These are phyloP conservation scores for Todiramphus saurophagus DNA, from an alignment of 2,113 vertebrate species.

Conservation along the genomic window DNA sequence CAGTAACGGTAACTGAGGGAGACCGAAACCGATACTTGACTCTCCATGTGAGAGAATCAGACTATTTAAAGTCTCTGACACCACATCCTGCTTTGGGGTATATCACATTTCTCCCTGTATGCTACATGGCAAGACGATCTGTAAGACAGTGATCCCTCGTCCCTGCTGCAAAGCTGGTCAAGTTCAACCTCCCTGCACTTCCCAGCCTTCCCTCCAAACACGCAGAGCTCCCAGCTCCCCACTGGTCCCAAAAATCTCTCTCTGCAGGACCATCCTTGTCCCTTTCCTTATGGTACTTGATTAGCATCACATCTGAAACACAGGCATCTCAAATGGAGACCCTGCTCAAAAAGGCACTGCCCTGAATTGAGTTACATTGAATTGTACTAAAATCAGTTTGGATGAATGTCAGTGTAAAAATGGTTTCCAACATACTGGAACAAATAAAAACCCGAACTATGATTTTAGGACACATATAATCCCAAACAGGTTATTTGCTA, in stretches of 20 bases:
- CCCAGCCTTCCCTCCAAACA: background rate
- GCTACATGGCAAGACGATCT: background rate
- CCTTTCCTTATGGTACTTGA: background rate
- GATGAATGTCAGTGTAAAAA: background rate
- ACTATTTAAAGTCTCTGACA: slow-evolving; percentile 33
- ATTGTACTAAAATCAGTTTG: background rate
- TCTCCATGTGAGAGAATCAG: background rate
- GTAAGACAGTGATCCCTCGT: background rate
- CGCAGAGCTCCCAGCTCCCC: rapidly evolving
- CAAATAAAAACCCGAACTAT: background rate
- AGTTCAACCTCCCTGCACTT: background rate
- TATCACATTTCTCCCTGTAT: background rate
- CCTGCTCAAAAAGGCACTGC: background rate
- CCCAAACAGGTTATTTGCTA: background rate
- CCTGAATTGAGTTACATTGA: background rate
- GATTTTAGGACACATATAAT: background rate
- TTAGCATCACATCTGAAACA: background rate
- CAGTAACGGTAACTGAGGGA: background rate
- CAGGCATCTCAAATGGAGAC: background rate
- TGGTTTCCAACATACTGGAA: background rate
- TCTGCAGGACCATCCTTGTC: background rate
- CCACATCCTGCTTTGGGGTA: background rate
- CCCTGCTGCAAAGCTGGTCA: background rate
- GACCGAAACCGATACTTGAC: background rate
- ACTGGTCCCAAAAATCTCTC: background rate